A percentile compares a stretch with the other conserved stretches of the same genome.
These are phyloP conservation scores for Eucera pruinosa DNA, from an alignment of 2,888 invertebrate species.

Conservation along the genomic window DNA sequence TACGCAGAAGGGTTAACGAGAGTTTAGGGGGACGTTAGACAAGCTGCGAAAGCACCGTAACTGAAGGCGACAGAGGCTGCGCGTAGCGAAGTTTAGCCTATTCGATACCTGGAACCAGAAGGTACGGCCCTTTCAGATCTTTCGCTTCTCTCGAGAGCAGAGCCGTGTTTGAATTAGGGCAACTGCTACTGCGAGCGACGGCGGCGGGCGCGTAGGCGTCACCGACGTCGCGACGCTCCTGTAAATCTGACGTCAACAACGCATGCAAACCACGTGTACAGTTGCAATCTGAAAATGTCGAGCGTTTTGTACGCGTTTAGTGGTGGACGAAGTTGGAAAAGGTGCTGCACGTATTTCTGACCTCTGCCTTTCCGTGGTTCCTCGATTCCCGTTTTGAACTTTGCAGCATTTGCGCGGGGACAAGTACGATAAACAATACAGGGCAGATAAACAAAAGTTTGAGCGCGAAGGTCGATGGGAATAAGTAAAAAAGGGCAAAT, in stretches of 20 bases:
- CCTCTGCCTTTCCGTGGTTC: too few relatives aligned
- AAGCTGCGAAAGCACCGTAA: slow-evolving; percentile 60
- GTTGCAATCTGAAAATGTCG: slow-evolving; percentile 81
- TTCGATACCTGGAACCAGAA: slow-evolving; percentile 86
- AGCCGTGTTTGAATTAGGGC: slow-evolving; percentile 83
- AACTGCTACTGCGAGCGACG: slow-evolving; percentile 82
- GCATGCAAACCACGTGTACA: slow-evolving; percentile 84
- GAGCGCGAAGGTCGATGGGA: too few relatives aligned
- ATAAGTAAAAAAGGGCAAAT: too few relatives aligned
- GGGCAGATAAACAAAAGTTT: too few relatives aligned
- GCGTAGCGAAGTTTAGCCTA: slow-evolving; percentile 75
- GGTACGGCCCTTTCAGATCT: slow-evolving; percentile 86
- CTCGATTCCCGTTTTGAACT: too few relatives aligned
- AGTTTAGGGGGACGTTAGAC: slow-evolving; percentile 27
- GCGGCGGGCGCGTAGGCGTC: slow-evolving; percentile 79
- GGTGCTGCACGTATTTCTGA: too few relatives aligned
- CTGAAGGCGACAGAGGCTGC: slow-evolving; percentile 40
- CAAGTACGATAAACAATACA: background rate
- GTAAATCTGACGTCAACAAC: slow-evolving; percentile 84
- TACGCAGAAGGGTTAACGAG: too few relatives aligned
- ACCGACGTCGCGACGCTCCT: slow-evolving; percentile 79
- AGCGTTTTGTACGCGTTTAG: slow-evolving; percentile 62
- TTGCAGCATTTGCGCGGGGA: background rate
- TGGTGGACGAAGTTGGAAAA: background rate
- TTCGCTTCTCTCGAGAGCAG: slow-evolving; percentile 83